Evolutionary conservation across 2,888 invertebrate genomes (phyloP), one percentile per base, ranked within the genome.

Genomic region (Halictus ligatus): DNA sequence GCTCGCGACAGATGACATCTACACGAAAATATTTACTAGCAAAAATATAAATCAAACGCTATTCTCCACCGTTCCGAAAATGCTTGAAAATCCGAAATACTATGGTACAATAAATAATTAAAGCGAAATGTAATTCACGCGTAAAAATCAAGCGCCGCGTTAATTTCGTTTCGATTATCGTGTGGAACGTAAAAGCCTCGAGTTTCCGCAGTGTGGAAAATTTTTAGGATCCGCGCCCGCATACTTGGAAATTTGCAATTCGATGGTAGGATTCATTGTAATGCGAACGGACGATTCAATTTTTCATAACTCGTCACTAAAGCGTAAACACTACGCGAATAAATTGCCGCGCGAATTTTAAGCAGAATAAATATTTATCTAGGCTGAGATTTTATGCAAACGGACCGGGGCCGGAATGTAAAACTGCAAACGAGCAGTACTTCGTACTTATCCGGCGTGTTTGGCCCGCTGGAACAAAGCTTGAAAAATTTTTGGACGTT

Each of bases 321-420:
- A 43, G 21, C 43, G 71, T 43, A n/a, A 71, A 71, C 43, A 71
- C 40, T n/a, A 71, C 71, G 71, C 43, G 71, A 21, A 71, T 71
- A 71, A 71, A 71, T 71, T 43, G 71, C 35, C 43, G n/a, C 71
- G 43, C 18, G 43, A 71, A 71, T 71, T 71, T 71, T 71, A 71
- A 71, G 43, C 71, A n/a, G 71, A 43, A 71, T 71, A 71, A 71
- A 71, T 71, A 71, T 71, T 71, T 71, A 43, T 43, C 21, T 43
- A n/a, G 12, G 35, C 43, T 43, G 43, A 43, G 71, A 71, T 71
- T 71, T 71, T 71, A 71, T 71, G 43, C 71, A 43, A 71, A 71
- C 71, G n/a, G n/a, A 43, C 21, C 25, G 21, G 43, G 12, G 4
- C 12, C n/a, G 43, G 12, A 21, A 21, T 43, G 71, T 43, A 71